Conservation (phyloP, 2,888 invertebrate species). For the Scotopteryx bipunctaria region DNA sequence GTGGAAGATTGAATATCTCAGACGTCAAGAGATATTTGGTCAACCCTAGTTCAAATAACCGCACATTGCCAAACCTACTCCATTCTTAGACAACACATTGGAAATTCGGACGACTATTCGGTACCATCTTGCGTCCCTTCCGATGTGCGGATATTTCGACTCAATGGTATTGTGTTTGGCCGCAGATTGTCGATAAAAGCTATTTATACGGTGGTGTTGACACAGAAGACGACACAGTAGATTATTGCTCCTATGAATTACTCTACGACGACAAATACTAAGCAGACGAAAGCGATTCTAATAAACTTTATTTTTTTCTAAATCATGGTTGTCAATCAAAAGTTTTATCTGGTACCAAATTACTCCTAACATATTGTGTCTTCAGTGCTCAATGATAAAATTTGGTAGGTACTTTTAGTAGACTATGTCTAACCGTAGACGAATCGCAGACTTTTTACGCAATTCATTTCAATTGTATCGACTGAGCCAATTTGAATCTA, state of each 20-base stretch:
- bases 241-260: background rate
- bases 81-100: constrained; percentile 35
- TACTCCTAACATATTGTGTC: too few species aligned
- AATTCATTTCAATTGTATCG: too few species aligned
- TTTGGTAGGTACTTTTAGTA: too few species aligned
- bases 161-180: constrained; percentile 38
- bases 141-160: constrained; percentile 33
- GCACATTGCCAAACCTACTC: constrained; percentile 22
- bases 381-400: too few species aligned
- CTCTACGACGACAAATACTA: background rate
- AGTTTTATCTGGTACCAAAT: too few species aligned
- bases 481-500: too few species aligned
- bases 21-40: background rate
- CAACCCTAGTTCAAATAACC: constrained; percentile 22
- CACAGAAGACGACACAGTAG: constrained; percentile 9
- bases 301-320: too few species aligned
- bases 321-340: too few species aligned
- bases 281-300: too few species aligned
- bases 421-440: too few species aligned
- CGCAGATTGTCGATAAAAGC: constrained; percentile 40
- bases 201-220: constrained; percentile 34
- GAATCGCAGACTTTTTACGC: too few species aligned
- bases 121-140: constrained; percentile 29
- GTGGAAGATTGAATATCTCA: too few species aligned
- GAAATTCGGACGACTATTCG: constrained; percentile 34